Base-by-base conservation (phyloP, 2,113 vertebrate genomes). In the Ifrita kowaldi region DNA sequence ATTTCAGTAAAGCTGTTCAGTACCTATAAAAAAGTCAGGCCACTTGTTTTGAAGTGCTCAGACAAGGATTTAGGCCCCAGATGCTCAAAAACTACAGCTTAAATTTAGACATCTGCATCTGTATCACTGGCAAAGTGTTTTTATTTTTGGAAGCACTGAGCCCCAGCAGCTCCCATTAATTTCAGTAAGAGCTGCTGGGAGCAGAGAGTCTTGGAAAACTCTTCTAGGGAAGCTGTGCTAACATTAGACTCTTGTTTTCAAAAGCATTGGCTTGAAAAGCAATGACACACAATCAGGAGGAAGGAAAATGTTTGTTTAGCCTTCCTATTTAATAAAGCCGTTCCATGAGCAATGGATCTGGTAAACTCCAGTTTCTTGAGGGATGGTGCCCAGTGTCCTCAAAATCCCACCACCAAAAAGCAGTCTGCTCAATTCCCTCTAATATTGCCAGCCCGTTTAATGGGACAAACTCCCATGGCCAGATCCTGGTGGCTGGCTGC, bases 131-230 rank as follows among this genome's bases (percentile, higher is more conserved):
- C 82, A 89, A 73, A 93, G 39, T 14, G 37, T 24, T 93, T 92
- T 96, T 96, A 96, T 97, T 96, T 97, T 94, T 96, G 92, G 95
- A 96, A 93, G 78, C 89, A 80, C 63, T 73, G 91, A 91, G 93
- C 16, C 86, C 84, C 63, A 70, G 82, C 83, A 96, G 68, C 85
- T 94, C 64, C 87, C 90, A 90, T 94, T 95, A 96, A 95, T 91
- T 96, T 96, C 71, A 92, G 44, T 71, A 81, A 68, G 94, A 95
- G 89, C 80, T 94, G 82, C 85, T 90, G 89, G 81, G 81, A 96
- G 93, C 79, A 86, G 8, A 85, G 42, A 68, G 39, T 94, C 88
- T 95, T 91, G 85, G 90, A 97, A 97, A 93, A 60, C 90, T 96
- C 92, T 95, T 96, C 68, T 68, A 83, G 91, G 76, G 86, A 96